Evolutionary conservation across 2,797 vertebrate species (phyloP), one percentile per base, ranked within the genome.

Genomic region (Leptatherina wallacei): DNA sequence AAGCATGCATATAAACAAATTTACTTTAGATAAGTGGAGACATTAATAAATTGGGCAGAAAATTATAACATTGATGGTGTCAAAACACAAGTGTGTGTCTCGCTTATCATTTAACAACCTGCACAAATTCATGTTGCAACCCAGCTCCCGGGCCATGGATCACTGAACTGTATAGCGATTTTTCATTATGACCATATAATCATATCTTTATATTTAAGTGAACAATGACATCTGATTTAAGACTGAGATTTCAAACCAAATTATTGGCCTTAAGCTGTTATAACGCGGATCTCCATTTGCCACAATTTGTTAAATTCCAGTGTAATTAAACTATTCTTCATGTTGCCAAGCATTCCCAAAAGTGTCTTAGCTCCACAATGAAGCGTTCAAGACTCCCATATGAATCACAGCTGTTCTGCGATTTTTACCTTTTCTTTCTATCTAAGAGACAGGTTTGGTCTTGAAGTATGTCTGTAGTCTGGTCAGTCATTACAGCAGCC

Each of bases 401-500:
- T 69, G 40, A 79, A 70, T 78, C 60, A 58, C 51, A 77, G 36
- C 61, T 65, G 44, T 14, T 65, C 14, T 29, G 3, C 3, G 38
- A 75, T 29, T 38, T 29, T 64, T 70, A 51, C 59, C 70, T 72
- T 67, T 77, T 73, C 51, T 69, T 54, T 68, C 56, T 40, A 22
- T 81, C 80, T 69, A 56, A 85, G 82, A 86, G 71, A 87, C 81
- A 68, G 74, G 79, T 69, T 71, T 71, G 65, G 84, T 84, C 68
- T 67, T 0, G 27, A 86, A 82, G 78, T 83, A 85, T 86, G 81
- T 77, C 74, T 84, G 74, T 60, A 55, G 82, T 77, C 62, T 47
- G 75, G 67, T 61, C 66, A 63, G 83, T 90, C 83, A 82, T 89
- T 88, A 85, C 81, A 80, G 80, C 75, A 58, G 79, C 85, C 89